Base-by-base conservation (phyloP, 2,888 invertebrate species). In the Neoscelio sp. region DNA sequence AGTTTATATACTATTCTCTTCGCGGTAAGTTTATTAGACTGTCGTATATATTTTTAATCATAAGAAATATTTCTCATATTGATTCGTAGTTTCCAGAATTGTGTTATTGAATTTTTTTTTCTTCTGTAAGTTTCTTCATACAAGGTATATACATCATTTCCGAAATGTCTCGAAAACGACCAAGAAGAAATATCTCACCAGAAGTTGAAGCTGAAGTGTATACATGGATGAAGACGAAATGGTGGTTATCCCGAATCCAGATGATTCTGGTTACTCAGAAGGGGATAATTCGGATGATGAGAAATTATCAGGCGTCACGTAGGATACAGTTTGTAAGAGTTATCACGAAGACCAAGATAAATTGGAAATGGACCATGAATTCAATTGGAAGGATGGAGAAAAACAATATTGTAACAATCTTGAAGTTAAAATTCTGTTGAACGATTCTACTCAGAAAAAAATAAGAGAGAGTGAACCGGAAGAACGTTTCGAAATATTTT, bases 401-500 rank as follows among this genome's bases (percentile, higher is more conserved):
- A 78, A 52, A 30, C 46, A 35, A 44, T 52, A 67, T 30, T 6
- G 10, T 44, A 23, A 58, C 54, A 23, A 23, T 20, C 6, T 44
- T 33, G 30, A 70, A 71, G 35, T 75, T 50, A n/a, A 62, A 38
- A 20, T 67, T 26, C 26, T 78, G 18, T 58, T 78, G 48, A 10
- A 18, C 6, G 46, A 54, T 42, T 28, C 30, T 28, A 17, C 13
- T 3, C 73, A 70, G 20, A 50, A 17, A 0, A 10, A 60, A 20
- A 78, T 80, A 26, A 3, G 8, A 12, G 20, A 58, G 10, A 38
- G 40, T 35, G 17, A 48, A 23, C 56, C 60, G 26, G 65, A 56
- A 18, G 46, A 77, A 71, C 35, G 78, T 6, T 80, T 79, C 60
- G 77, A 82, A 64, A 44, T 17, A 8, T 80, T 80, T 58, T 82